Evolutionary conservation across 2,888 invertebrate genomes (phyloP).

Genomic region (Latheticus oryzae): DNA sequence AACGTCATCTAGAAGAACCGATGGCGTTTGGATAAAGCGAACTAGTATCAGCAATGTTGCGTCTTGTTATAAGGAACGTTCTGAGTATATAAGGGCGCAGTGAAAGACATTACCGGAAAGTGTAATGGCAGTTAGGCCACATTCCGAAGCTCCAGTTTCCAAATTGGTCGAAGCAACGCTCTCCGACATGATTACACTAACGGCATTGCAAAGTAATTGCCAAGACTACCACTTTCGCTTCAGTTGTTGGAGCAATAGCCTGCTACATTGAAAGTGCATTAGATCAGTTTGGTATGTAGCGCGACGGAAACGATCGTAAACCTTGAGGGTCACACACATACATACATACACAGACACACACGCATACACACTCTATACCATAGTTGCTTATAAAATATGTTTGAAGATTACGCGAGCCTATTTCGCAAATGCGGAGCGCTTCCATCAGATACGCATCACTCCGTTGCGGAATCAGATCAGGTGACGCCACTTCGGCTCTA

Average conservation of each 20-base stretch:
- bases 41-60: slow-evolving; percentile 9
- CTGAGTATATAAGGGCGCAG: slow-evolving; percentile 42
- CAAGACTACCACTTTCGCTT: slow-evolving; percentile 52
- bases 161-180: slow-evolving; percentile 50
- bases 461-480: too few species aligned
- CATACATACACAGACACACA: too few species aligned
- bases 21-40: slow-evolving; percentile 31
- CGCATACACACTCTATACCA: slow-evolving; percentile 5
- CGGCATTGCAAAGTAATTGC: slow-evolving; percentile 49
- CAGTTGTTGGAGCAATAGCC: slow-evolving; percentile 49
- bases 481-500: too few species aligned
- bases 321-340: slow-evolving; percentile 18
- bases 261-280: slow-evolving; percentile 51
- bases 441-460: too few species aligned
- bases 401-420: slow-evolving; percentile 7
- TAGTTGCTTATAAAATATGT: slow-evolving; percentile 11
- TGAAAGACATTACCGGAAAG: slow-evolving; percentile 46
- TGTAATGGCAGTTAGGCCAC: slow-evolving; percentile 50
- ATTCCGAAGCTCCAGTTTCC: slow-evolving; percentile 47
- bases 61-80: slow-evolving; percentile 12
- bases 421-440: too few species aligned
- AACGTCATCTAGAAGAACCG: slow-evolving; percentile 31
- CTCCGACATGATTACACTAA: slow-evolving; percentile 50
- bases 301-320: slow-evolving; percentile 43
- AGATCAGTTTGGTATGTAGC: slow-evolving; percentile 44